Evolutionary conservation across 2,797 vertebrate species (phyloP), one percentile per base, ranked within the genome.

Genomic region (Rhinella marina): DNA sequence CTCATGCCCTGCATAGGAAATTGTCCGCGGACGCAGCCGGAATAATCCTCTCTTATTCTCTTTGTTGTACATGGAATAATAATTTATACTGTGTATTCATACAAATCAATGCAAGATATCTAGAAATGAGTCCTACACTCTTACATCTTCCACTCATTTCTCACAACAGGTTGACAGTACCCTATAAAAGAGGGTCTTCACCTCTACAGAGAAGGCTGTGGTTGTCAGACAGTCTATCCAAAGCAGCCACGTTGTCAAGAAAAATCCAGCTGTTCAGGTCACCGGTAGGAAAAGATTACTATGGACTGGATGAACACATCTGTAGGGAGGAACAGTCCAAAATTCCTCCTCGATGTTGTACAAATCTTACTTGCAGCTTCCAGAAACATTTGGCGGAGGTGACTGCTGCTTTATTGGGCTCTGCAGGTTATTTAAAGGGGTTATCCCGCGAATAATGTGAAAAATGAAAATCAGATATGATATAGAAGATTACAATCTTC

Each of bases 1-100:
- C n/a, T 50, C 80, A 66, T 66, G 61, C 41, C 41, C 64, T 68
- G 81, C 62, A 52, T 23, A 25, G 64, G 81, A 48, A 25, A 82
- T 27, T 2, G 29, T 66, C 81, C 64, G 13, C 41, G 19, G 50
- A 75, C 13, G 72, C 41, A 23, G 41, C 21, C 41, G 3, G 72
- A 50, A n/a, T n/a, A 23, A 1, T 48, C 32, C 4, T 3, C 11
- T 11, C 41, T 48, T 7, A 13, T 23, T 6, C 72, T 75, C 72
- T 52, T 23, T 52, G 5, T 50, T 5, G 23, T 23, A 23, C 19
- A 21, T 4, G 2, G 12, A 75, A 48, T 21, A 23, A 23, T 75
- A 75, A 75, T 75, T 41, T 52, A 52, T 1, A 48, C 5, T 21
- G 72, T 75, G 52, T 75, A 48, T 48, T 21, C 11, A 73, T 50